A percentile compares a stretch with the other conserved stretches of the same genome.
Evolutionary conservation across 2,797 vertebrate species (phyloP).

Genomic region (Gymnocypris eckloni): DNA sequence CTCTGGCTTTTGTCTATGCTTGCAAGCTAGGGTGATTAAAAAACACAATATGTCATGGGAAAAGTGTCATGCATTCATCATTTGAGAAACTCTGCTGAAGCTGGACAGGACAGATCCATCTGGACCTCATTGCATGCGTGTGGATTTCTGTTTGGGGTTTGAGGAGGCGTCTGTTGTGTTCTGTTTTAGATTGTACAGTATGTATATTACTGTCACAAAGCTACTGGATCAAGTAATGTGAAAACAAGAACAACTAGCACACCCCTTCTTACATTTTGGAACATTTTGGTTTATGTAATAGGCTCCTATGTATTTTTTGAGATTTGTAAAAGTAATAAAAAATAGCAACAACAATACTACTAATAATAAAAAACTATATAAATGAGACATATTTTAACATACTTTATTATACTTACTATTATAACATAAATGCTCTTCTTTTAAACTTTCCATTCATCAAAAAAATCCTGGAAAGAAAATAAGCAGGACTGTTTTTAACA

Average conservation of each 20-base stretch:
- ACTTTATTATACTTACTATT: no score
- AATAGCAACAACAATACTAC: neutral
- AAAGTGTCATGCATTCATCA: neutral
- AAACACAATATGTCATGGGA: neutral
- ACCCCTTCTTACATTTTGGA: neutral
- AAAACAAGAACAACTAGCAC: neutral
- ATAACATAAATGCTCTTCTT: neutral
- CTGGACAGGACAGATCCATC: neutral
- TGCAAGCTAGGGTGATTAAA: neutral
- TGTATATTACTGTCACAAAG: neutral
- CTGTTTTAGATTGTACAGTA: constrained; percentile 7
- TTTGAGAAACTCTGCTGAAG: neutral
- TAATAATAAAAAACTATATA: neutral
- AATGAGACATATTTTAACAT: neutral
- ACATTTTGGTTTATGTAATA: neutral
- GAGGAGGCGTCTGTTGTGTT: neutral
- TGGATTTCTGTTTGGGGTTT: constrained; percentile 19
- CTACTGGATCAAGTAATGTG: neutral
- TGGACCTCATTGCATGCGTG: neutral
- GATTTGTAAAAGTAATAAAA: neutral
- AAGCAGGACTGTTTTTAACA: neutral
- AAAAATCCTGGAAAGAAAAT: neutral
- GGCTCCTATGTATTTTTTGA: neutral
- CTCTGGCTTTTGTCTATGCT: constrained; percentile 16
- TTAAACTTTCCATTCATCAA: neutral